These are phyloP conservation scores for Diploptera punctata DNA, from an alignment of 2,888 invertebrate genomes.

Conservation along the genomic window DNA sequence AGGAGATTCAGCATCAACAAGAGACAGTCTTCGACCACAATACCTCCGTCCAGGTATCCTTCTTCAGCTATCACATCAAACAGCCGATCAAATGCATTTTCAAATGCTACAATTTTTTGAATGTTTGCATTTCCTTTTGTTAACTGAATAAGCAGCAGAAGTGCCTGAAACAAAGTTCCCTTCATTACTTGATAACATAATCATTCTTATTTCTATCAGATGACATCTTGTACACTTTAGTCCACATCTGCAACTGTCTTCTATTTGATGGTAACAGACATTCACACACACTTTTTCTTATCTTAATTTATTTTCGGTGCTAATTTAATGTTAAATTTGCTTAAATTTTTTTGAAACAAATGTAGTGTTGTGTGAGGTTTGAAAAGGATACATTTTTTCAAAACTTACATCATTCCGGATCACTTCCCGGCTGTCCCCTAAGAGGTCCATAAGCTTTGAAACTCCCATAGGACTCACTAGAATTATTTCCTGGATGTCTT, in stretches of 20 bases:
- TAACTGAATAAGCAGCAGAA: conserved; percentile 88
- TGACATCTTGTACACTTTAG: background rate
- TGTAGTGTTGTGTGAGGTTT: no score
- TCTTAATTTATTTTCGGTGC: no score
- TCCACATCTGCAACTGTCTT: no score
- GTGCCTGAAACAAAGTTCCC: conserved; percentile 60
- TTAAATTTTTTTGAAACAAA: background rate
- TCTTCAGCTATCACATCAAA: conserved; percentile 93
- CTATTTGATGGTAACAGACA: no score
- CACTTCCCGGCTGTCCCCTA: conserved; percentile 93
- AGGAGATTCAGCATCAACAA: conserved; percentile 91
- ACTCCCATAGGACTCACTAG: conserved; percentile 95
- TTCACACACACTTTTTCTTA: no score
- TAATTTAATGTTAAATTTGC: no score
- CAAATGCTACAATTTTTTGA: conserved; percentile 99
- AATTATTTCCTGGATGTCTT: conserved; percentile 87
- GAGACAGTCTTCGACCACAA: conserved; percentile 98
- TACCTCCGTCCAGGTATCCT: conserved; percentile 93
- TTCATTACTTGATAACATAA: background rate
- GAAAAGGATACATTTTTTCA: no score
- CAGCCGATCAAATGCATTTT: conserved; percentile 96
- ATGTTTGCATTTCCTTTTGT: conserved; percentile 96
- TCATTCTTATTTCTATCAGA: background rate
- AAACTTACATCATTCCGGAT: conserved; percentile 87
- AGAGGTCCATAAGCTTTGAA: conserved; percentile 95